These are phyloP conservation scores for Sycophila sp. DNA, from an alignment of 1,140 invertebrate genomes.

Conservation along the genomic window DNA sequence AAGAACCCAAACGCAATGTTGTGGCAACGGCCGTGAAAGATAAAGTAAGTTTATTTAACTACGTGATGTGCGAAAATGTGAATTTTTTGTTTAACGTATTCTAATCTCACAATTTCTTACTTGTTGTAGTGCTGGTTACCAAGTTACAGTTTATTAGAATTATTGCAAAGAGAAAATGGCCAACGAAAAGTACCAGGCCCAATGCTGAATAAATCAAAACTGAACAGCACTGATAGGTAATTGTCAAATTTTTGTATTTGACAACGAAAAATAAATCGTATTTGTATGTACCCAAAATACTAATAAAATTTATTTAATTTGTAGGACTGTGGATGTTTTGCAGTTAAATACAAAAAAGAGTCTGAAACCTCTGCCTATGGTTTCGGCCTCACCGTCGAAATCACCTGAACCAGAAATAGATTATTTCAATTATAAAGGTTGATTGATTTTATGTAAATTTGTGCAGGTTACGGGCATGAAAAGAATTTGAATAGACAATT, in stretches of 20 bases:
- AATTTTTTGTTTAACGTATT: background rate
- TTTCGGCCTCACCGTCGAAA: constrained; percentile 39
- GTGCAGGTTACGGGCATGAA: background rate
- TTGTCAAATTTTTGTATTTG: background rate
- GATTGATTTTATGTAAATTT: constrained; percentile 17
- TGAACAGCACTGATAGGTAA: constrained; percentile 27
- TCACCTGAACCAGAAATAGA: constrained; percentile 50
- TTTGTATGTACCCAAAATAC: background rate
- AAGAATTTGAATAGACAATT: background rate
- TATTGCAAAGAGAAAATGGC: constrained; percentile 80
- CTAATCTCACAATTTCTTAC: background rate
- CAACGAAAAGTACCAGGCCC: constrained; percentile 81
- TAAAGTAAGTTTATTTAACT: constrained; percentile 66
- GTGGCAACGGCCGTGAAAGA: constrained; percentile 89
- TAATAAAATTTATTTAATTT: background rate
- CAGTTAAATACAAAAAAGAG: constrained; percentile 51
- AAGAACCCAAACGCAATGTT: constrained; percentile 93
- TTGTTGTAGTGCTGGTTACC: constrained; percentile 81
- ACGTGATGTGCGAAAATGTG: background rate
- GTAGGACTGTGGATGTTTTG: constrained; percentile 53
- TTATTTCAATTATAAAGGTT: constrained; percentile 46
- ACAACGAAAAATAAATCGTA: background rate
- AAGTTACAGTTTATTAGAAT: constrained; percentile 83
- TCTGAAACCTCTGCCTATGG: constrained; percentile 44
- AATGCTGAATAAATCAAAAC: constrained; percentile 63